Conservation (phyloP, 1,140 invertebrate genomes). For the Drosophila baimaii region DNA sequence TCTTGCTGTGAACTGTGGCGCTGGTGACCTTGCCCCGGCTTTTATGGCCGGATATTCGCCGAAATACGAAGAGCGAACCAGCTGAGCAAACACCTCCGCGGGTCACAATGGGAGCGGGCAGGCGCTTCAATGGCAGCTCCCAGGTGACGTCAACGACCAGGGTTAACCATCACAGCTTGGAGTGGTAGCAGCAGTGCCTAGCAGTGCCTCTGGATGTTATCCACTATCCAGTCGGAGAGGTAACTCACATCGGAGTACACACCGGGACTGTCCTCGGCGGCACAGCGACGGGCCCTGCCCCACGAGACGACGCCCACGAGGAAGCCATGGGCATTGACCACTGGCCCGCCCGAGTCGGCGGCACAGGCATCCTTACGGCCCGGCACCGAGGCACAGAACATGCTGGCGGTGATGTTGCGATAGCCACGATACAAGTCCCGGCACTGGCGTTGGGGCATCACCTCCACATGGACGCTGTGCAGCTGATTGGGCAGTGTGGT, state of each 20-base stretch:
- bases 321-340: constrained; percentile 84
- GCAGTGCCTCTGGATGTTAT: constrained; percentile 57
- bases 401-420: constrained; percentile 76
- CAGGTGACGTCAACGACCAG: constrained; percentile 42
- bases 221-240: constrained; percentile 75
- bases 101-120: constrained; percentile 31
- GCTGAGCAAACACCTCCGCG: constrained; percentile 55
- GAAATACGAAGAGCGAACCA: constrained; percentile 41
- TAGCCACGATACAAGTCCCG: constrained; percentile 52
- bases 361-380: constrained; percentile 87
- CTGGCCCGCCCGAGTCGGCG: constrained; percentile 88
- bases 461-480: constrained; percentile 61
- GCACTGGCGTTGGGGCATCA: constrained; percentile 53
- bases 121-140: constrained; percentile 27
- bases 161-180: constrained; percentile 14
- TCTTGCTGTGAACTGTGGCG: constrained; percentile 41
- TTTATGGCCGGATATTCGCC: constrained; percentile 62
- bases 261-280: constrained; percentile 85
- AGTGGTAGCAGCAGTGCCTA: constrained; percentile 6
- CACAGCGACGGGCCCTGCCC: constrained; percentile 87
- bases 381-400: constrained; percentile 85
- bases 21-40: constrained; percentile 51
- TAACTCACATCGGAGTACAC: constrained; percentile 86
- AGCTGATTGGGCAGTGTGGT: constrained; percentile 64
- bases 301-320: constrained; percentile 89